These are phyloP conservation scores for Ips typographus DNA, from an alignment of 1,140 invertebrate genomes.

Conservation along the genomic window DNA sequence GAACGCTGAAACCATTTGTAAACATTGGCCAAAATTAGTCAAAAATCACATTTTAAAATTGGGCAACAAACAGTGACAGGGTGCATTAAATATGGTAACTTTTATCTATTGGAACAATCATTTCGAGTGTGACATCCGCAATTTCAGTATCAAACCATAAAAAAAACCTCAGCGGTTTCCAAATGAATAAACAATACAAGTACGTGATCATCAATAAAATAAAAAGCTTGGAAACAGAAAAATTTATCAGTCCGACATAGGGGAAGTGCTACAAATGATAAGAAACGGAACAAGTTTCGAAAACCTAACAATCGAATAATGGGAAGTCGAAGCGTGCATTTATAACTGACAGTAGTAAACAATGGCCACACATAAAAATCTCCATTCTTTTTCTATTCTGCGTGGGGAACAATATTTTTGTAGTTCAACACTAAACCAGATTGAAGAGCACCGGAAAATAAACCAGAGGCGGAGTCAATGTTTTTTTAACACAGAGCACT, in stretches of 20 bases:
- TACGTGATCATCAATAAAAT: too few species aligned
- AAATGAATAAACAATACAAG: too few species aligned
- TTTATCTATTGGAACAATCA: too few species aligned
- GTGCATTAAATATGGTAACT: too few species aligned
- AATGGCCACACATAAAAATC: constrained; percentile 20
- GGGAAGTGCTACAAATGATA: constrained; percentile 6
- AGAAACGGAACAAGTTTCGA: constrained; percentile 7
- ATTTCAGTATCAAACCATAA: too few species aligned
- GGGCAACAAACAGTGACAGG: too few species aligned
- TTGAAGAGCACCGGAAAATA: neutral
- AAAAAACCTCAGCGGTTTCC: too few species aligned
- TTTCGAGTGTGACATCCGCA: too few species aligned
- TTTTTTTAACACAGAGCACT: neutral
- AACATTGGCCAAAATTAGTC: too few species aligned
- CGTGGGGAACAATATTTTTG: constrained; percentile 7
- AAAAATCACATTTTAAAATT: too few species aligned
- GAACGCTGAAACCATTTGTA: too few species aligned
- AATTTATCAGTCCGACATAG: neutral
- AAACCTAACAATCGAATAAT: constrained; percentile 16
- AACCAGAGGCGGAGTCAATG: neutral
- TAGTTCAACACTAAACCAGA: constrained; percentile 5
- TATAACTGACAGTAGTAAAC: constrained; percentile 20
- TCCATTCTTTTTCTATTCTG: constrained; percentile 7
- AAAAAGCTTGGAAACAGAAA: neutral
- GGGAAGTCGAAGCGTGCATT: constrained; percentile 13